Evolutionary conservation across 1,140 invertebrate genomes (phyloP), one percentile per base, ranked within the genome.

Genomic region (Papilio helenus): DNA sequence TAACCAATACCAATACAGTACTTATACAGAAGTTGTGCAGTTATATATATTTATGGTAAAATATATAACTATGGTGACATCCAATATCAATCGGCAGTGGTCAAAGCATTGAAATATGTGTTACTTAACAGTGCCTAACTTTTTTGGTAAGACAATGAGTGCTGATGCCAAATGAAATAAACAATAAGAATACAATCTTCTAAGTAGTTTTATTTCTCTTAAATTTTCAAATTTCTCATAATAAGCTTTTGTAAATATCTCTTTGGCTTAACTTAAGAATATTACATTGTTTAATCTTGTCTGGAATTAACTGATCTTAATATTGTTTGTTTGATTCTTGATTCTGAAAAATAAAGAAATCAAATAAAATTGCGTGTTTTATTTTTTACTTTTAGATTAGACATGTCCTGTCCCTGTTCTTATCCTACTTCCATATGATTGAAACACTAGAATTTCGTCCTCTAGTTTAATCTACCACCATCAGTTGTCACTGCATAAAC

Each of bases 241-340:
- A 55, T 55, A 55, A 23, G 34, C 34, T 39, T 34, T 39, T 39
- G 34, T 39, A 39, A 39, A 39, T 8, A 39, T 39, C 34, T 79
- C 51, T 79, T 42, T 72, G 71, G 71, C 20, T 68, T 65, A 58
- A 68, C 44, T 71, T 77, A 42, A 46, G 9, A 51, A 79, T 46
- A n/a, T 76, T 72, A 55, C 18, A 68, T 58, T 10, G 73, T 68
- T 85, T 84, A 91, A 76, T 89, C 87, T 74, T 84, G 87, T 76
- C 86, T 89, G 81, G 84, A 82, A 82, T 90, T 83, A 20, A 82
- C 79, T 61, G 90, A 86, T 80, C 89, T 89, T 58, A 93, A 81
- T 80, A 94, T 81, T 58, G 84, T 86, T 80, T 94, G 91, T 76
- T 92, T 92, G 79, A 94, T 89, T 88, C 92, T 88, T 82, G 92